Conservation (phyloP, 2,888 invertebrate genomes). For the Bellardia bayeri region DNA sequence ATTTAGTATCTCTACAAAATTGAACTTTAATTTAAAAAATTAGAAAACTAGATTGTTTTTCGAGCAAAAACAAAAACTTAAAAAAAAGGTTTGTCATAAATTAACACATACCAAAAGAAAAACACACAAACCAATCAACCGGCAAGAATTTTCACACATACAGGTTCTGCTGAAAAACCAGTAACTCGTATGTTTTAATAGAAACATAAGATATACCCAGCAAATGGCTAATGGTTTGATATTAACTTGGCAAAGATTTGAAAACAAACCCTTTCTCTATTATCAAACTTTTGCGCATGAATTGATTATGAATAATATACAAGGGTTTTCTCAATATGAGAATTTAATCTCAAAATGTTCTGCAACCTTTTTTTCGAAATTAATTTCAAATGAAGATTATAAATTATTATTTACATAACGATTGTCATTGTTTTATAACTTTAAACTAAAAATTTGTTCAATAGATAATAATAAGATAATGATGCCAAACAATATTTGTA, state of each 20-base stretch:
- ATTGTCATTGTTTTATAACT: too few species aligned
- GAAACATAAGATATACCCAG: too few species aligned
- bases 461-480: too few species aligned
- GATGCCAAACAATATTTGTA: neutral
- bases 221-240: too few species aligned
- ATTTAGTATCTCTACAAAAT: neutral
- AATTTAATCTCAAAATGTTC: too few species aligned
- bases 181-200: neutral
- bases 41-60: neutral
- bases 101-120: neutral
- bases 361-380: too few species aligned
- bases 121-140: neutral
- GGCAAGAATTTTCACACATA: neutral
- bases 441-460: neutral
- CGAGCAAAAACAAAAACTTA: neutral
- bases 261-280: neutral
- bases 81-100: conserved; percentile 10
- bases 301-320: too few species aligned
- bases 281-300: neutral
- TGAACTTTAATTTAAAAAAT: neutral
- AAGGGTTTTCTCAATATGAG: too few species aligned
- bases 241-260: too few species aligned
- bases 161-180: neutral
- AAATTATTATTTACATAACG: too few species aligned
- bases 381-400: too few species aligned